Percentiles rank a stretch among this genome's conserved stretches.
These are phyloP conservation scores for Hyles euphorbiae DNA, from an alignment of 1,140 invertebrate genomes.

Conservation along the genomic window DNA sequence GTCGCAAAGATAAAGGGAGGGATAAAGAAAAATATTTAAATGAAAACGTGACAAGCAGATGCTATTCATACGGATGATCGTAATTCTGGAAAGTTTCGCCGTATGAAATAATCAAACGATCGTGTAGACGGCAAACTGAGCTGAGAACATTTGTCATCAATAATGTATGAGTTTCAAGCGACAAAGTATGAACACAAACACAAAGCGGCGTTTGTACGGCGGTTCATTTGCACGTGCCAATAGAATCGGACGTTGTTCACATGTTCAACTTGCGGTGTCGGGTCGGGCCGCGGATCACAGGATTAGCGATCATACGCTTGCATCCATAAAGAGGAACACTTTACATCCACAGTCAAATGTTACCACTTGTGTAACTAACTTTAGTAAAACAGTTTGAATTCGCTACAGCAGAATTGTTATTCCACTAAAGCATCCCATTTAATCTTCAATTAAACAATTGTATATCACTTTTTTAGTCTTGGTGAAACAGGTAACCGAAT, in stretches of 20 bases:
- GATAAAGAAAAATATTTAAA: no score
- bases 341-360: not conserved
- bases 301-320: conserved; percentile 21
- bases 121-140: conserved; percentile 24
- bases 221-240: conserved; percentile 49
- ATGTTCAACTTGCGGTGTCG: conserved; percentile 19
- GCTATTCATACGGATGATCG: conserved; percentile 21
- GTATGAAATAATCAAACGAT: conserved; percentile 45
- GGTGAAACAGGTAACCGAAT: no score
- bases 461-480: no score
- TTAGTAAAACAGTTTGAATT: no score
- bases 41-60: not conserved
- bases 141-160: conserved; percentile 37
- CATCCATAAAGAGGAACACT: conserved; percentile 1
- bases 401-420: no score
- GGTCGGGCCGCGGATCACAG: conserved; percentile 11
- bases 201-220: conserved; percentile 28
- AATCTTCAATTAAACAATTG: no score
- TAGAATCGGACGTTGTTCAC: conserved; percentile 39
- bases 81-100: conserved; percentile 31
- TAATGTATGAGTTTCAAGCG: conserved; percentile 51
- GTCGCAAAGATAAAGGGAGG: not conserved
- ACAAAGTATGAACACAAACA: conserved; percentile 52
- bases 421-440: no score
- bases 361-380: no score